Percentiles rank a stretch among this genome's conserved stretches.
phyloP scores from a whole-genome alignment of 2,797 vertebrate genomes.

The Agapornis canus region DNA sequence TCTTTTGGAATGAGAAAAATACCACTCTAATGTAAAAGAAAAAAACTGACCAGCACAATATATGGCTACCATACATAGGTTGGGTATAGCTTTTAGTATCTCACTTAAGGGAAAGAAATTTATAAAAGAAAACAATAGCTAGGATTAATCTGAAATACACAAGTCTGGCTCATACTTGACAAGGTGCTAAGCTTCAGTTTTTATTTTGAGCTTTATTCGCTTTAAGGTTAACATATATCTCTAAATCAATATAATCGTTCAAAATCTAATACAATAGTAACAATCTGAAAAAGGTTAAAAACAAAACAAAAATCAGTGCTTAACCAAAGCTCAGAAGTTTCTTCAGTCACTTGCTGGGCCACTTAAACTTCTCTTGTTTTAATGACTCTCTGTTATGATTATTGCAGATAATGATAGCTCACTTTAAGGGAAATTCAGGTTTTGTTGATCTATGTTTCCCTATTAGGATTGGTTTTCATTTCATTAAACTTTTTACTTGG shows the following conservation, averaged over 20 bases:
- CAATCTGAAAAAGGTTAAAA: not conserved
- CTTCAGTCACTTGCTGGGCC: not conserved
- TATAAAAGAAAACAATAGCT: not conserved
- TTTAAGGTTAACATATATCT: not conserved
- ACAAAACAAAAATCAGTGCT: not conserved
- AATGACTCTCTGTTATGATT: not conserved
- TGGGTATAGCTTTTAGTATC: not conserved
- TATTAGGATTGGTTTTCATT: constrained; percentile 24
- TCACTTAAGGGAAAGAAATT: not conserved
- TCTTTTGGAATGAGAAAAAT: not conserved
- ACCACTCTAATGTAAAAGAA: not conserved
- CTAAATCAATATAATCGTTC: not conserved
- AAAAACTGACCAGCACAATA: not conserved
- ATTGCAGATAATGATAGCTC: not conserved
- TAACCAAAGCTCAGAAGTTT: not conserved
- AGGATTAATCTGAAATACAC: not conserved
- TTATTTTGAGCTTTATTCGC: not conserved
- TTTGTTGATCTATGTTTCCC: not conserved
- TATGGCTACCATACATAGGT: not conserved
- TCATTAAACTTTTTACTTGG: constrained; percentile 25
- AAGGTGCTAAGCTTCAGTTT: not conserved
- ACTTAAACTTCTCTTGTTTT: not conserved
- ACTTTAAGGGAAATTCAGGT: not conserved
- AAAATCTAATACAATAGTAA: not conserved
- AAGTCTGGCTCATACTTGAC: not conserved